These are phyloP conservation scores for Rutpela maculata DNA, from an alignment of 2,888 invertebrate species.

Conservation along the genomic window DNA sequence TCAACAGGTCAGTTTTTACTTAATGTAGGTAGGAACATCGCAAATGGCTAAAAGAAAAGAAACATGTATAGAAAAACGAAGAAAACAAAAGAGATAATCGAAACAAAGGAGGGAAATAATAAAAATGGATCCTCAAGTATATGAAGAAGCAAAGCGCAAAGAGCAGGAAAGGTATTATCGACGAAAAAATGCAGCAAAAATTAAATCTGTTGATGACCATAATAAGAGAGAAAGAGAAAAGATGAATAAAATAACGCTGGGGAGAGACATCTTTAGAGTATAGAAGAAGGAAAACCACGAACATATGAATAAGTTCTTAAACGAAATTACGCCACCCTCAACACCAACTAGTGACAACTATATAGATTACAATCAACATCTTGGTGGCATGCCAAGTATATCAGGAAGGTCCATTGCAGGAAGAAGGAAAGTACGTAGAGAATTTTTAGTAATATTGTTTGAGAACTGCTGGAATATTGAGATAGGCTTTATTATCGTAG, in stretches of 20 bases:
- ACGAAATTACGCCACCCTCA: background rate
- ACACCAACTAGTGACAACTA: background rate
- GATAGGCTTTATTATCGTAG: too few species aligned
- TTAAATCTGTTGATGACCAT: background rate
- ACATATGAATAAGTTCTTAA: background rate
- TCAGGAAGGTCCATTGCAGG: background rate
- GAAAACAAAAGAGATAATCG: background rate
- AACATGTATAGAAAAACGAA: background rate
- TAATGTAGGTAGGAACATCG: background rate
- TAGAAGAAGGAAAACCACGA: background rate
- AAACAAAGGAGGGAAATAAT: background rate
- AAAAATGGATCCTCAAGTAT: background rate
- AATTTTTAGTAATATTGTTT: too few species aligned
- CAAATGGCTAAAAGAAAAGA: background rate
- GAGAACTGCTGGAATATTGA: too few species aligned
- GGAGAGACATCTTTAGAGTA: background rate
- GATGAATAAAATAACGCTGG: too few species aligned
- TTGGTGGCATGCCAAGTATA: background rate
- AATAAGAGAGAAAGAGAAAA: background rate
- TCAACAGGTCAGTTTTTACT: background rate
- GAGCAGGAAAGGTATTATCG: background rate
- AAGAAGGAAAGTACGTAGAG: background rate
- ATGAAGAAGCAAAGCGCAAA: background rate
- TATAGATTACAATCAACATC: background rate
- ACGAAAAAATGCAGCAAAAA: background rate